phyloP scores from a whole-genome alignment of 2,888 invertebrate genomes.

The Pteria penguin region DNA sequence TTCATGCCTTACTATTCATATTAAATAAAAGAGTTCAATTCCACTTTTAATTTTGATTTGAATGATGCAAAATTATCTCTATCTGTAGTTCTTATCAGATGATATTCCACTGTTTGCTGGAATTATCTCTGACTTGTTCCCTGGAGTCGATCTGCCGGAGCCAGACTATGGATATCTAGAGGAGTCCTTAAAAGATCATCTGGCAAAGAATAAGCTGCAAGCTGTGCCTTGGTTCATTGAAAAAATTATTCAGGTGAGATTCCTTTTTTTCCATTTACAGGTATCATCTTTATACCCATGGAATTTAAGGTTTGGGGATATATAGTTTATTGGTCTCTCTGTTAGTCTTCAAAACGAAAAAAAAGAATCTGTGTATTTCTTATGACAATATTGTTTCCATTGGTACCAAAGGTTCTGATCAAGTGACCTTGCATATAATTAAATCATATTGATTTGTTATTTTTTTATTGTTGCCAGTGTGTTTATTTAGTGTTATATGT shows the following conservation, averaged over 20 bases:
- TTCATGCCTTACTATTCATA: too few species aligned
- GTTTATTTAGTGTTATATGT: too few species aligned
- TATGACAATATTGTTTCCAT: too few species aligned
- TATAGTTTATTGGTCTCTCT: not conserved
- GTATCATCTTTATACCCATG: not conserved
- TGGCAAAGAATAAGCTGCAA: slow-evolving; percentile 71
- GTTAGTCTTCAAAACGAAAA: not conserved
- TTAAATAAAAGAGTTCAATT: too few species aligned
- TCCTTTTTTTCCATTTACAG: not conserved
- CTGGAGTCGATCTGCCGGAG: slow-evolving; percentile 75
- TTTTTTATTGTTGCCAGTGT: too few species aligned
- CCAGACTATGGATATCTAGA: slow-evolving; percentile 77
- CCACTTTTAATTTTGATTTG: too few species aligned
- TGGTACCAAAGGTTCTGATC: too few species aligned
- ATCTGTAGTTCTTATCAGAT: slow-evolving; percentile 77
- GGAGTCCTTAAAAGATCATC: slow-evolving; percentile 65
- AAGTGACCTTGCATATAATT: too few species aligned
- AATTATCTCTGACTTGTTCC: slow-evolving; percentile 80
- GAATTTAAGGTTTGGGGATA: not conserved
- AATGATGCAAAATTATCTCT: not conserved
- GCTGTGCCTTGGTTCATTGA: slow-evolving; percentile 77
- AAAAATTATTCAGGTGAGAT: slow-evolving; percentile 77
- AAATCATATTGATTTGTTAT: too few species aligned
- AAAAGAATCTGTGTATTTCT: too few species aligned
- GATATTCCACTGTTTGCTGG: slow-evolving; percentile 80